These are phyloP conservation scores for Tupaia tana DNA, from an alignment of 2,113 vertebrate genomes.

Conservation along the genomic window DNA sequence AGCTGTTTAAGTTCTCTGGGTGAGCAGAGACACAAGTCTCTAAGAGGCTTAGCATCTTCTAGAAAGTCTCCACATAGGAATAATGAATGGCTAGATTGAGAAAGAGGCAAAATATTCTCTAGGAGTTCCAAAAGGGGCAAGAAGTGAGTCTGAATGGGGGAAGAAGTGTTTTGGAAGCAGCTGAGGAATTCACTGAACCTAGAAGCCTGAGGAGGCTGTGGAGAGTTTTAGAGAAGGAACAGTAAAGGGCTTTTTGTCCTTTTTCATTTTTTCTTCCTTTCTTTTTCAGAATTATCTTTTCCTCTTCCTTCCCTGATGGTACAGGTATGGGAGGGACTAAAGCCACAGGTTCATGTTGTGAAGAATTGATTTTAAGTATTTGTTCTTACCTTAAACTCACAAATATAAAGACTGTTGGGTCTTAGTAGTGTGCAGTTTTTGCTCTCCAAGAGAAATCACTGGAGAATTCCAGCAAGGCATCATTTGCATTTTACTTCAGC, in stretches of 20 bases:
- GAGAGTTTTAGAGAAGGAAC: background rate
- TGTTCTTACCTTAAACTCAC: background rate
- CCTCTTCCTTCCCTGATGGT: background rate
- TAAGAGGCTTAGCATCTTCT: background rate
- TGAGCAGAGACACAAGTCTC: background rate
- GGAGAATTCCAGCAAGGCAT: background rate
- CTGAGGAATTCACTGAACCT: background rate
- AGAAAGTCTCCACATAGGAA: background rate
- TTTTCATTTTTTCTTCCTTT: background rate
- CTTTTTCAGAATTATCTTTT: background rate
- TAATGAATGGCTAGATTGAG: background rate
- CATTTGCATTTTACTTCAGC: background rate
- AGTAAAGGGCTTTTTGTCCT: rapidly evolving
- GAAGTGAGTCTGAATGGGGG: background rate
- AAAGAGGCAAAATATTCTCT: background rate
- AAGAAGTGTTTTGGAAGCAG: background rate
- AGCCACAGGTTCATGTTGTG: background rate
- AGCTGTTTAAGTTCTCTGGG: background rate
- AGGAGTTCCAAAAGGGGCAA: background rate
- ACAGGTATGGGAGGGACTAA: background rate
- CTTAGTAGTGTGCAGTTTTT: background rate
- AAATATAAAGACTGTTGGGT: background rate
- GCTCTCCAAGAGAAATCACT: background rate
- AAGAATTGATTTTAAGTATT: background rate
- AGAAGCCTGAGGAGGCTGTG: no score